Evolutionary conservation across 2,797 vertebrate species (phyloP), one percentile per base, ranked within the genome.

Genomic region (Coregonus suidteri): DNA sequence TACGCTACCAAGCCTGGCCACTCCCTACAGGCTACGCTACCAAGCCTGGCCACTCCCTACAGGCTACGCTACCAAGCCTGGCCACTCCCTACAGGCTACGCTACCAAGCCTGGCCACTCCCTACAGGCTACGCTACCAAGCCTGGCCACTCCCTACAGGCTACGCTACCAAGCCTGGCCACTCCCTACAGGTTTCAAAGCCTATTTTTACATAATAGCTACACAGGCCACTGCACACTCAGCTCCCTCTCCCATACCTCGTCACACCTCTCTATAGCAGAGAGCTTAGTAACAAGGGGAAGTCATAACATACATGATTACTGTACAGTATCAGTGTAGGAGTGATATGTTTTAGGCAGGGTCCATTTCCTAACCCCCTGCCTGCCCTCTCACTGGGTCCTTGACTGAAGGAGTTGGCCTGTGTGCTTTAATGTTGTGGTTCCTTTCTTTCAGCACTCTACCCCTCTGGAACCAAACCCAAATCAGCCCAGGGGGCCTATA

Each of bases 401-500:
- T 47, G 41, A 47, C 41, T 47, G 53, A 76, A 64, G 47, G 68
- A 83, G 76, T 82, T 81, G 76, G n/a, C 59, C 37, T 1, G 5
- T 78, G 79, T 34, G 52, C 68, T 79, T 81, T 89, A 90, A 88
- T 86, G 82, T 86, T 88, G 77, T 85, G 69, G 7, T 51, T 79
- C 34, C 30, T 86, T 83, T 82, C 53, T 78, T 81, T 80, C 77
- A 30, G 52, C 72, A n/a, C 79, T 54, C 71, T 75, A 73, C 82
- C 77, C 84, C 52, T 18, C 68, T 78, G 82, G 80, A 89, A 75
- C 73, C 76, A 15, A 20, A 81, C 76, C 81, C 83, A 88, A 88
- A 89, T 87, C 37, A 82, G 88, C 86, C 86, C 77, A 78, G 80
- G 86, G 74, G 52, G 81, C 66, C 72, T 81, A n/a, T 86, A 85